Evolutionary conservation across 2,888 invertebrate genomes (phyloP).

Genomic region (Caenorhabditis parvicauda): DNA sequence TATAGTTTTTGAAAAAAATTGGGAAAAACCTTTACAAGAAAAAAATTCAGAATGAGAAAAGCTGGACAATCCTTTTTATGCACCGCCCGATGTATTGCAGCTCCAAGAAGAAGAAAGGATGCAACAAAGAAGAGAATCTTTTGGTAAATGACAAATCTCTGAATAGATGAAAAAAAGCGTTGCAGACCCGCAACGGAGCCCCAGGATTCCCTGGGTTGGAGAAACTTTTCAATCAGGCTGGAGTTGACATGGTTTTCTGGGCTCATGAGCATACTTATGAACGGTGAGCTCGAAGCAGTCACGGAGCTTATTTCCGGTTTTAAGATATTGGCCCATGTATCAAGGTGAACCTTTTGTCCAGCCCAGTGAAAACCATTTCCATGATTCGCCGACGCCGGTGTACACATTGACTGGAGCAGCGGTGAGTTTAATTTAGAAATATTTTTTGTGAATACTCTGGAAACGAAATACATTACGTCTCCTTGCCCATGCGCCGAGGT

Average conservation of each 20-base stretch:
- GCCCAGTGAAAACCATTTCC: constrained; percentile 1
- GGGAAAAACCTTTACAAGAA: too few species aligned
- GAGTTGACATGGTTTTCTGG: constrained; percentile 88
- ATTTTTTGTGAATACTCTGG: too few species aligned
- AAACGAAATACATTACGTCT: too few species aligned
- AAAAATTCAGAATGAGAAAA: constrained; percentile 66
- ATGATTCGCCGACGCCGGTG: constrained; percentile 18
- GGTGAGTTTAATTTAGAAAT: too few species aligned
- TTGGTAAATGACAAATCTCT: too few species aligned
- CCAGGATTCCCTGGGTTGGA: constrained; percentile 70
- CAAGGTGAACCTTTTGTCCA: constrained; percentile 68
- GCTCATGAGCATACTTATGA: constrained; percentile 97
- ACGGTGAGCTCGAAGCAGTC: too few species aligned
- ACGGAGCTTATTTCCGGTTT: too few species aligned
- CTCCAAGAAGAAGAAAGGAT: constrained; percentile 65
- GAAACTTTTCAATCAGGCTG: constrained; percentile 78
- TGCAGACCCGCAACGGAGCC: constrained; percentile 13
- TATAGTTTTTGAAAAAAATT: too few species aligned
- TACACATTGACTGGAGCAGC: constrained; percentile 17
- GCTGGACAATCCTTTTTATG: constrained; percentile 83
- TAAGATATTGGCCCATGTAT: constrained; percentile 89
- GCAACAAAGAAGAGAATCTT: constrained; percentile 15
- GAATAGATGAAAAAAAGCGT: neutral
- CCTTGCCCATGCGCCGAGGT: too few species aligned
- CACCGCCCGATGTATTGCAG: constrained; percentile 90